phyloP scores from a whole-genome alignment of 2,797 vertebrate genomes.

The Tragopan temminckii region DNA sequence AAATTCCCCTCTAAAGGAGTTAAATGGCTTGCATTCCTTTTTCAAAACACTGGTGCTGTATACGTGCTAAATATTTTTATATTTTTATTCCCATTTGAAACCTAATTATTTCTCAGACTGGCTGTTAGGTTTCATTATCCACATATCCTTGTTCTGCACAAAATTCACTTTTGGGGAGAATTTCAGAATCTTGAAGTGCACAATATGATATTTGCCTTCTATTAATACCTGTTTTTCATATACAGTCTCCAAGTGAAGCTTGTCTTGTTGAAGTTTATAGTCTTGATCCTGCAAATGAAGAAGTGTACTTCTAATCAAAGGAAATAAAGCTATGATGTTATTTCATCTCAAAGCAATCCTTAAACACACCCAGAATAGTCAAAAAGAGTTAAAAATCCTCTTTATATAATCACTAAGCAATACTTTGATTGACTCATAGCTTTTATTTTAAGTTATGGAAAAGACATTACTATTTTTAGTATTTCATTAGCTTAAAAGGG shows the following conservation, averaged over 20 bases:
- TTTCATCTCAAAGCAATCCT: background rate
- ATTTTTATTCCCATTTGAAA: no score
- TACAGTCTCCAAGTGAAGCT: conserved; percentile 81
- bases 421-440: background rate
- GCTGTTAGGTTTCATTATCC: background rate
- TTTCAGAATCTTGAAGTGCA: background rate
- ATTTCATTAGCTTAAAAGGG: background rate
- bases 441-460: background rate
- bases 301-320: background rate
- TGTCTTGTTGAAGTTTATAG: conserved; percentile 86
- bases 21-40: no score
- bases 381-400: background rate
- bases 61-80: no score
- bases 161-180: background rate
- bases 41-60: no score
- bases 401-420: background rate
- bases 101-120: background rate
- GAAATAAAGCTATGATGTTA: background rate
- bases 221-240: conserved; percentile 90
- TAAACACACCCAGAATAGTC: background rate
- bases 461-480: background rate
- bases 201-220: background rate
- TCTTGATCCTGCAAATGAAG: conserved; percentile 88
- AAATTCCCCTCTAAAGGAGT: no score
- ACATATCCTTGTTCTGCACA: background rate